Base-by-base conservation (phyloP, 2,888 invertebrate genomes). In the Argyresthia albistria region DNA sequence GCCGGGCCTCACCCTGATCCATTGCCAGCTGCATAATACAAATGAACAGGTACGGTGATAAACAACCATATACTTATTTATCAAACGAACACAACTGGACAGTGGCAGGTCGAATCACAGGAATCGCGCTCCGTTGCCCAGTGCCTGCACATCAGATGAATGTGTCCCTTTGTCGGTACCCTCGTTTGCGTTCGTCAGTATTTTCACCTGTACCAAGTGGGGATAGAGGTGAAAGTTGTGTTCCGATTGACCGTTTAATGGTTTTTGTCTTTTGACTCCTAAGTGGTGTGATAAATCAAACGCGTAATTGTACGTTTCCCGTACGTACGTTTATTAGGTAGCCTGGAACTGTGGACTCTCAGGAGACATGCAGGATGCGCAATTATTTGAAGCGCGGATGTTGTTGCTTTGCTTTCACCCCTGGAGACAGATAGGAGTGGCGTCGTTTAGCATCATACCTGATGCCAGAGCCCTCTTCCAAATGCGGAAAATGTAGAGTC, bases 91-190 rank as follows among this genome's bases (percentile, higher is more conserved):
- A 54, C 43, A 25, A 35, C 49, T 47, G 58, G 58, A 54, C 60
- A 60, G 62, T 67, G 69, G 66, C 73, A 70, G 72, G 74, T 71
- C 25, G 6, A 25, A 25, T 25, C 71, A 69, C 75, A 78, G 83
- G 84, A 84, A 79, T 64, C 67, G 70, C 82, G 83, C 76, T 82
- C 72, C 73, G 79, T 51, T 53, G 56, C 50, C 47, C 51, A 52
- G 37, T 35, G 14, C 25, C 25, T 25, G 3, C 36, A 43, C 42
- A 47, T 53, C 43, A 48, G 49, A 50, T 52, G 50, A 50, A 42
- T 52, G 14, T 54, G 52, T 52, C 54, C 51, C 43, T 45, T 51
- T 54, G 51, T 47, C 25, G 51, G 37, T n/a, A 14, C n/a, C 46
- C 14, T 39, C 37, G 8, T 37, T 36, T 47, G 37, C 48, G n/a